Conservation (phyloP, 2,113 vertebrate species). For the Aramus guarauna region DNA sequence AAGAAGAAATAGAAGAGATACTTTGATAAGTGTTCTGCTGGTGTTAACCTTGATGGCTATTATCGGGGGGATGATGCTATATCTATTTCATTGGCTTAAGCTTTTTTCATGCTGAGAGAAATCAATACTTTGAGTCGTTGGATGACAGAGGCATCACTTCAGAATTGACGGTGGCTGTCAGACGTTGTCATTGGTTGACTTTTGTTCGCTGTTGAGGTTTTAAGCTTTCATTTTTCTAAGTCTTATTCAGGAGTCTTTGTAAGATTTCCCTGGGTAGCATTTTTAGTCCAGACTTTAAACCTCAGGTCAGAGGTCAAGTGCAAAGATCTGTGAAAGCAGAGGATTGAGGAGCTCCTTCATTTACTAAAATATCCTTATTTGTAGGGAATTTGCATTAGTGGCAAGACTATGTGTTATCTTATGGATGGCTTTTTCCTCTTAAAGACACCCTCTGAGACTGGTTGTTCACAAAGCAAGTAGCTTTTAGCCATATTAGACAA, state of each 20-base stretch:
- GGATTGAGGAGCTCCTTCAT: conserved; percentile 71
- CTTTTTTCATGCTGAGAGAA: conserved; percentile 84
- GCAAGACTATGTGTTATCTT: conserved; percentile 38
- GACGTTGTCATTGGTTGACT: conserved; percentile 91
- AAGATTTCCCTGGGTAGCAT: conserved; percentile 83
- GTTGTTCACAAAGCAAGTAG: conserved; percentile 65
- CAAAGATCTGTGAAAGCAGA: conserved; percentile 74
- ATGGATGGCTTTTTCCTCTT: conserved; percentile 69
- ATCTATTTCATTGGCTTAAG: conserved; percentile 86
- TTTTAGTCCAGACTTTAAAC: conserved; percentile 79
- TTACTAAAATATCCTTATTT: conserved; percentile 72
- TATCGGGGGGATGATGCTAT: conserved; percentile 76
- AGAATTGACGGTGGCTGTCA: conserved; percentile 96
- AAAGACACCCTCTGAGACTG: conserved; percentile 71
- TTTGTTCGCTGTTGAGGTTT: conserved; percentile 92
- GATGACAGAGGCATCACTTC: conserved; percentile 94
- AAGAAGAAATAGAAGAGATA: conserved; percentile 80
- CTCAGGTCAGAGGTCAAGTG: conserved; percentile 82
- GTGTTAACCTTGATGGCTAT: conserved; percentile 95
- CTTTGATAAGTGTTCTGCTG: conserved; percentile 94
- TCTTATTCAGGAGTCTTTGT: conserved; percentile 78
- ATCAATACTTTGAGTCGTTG: conserved; percentile 88
- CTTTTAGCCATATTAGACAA: conserved; percentile 63
- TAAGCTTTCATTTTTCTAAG: conserved; percentile 93
- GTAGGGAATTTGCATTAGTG: conserved; percentile 75